phyloP scores from a whole-genome alignment of 1,140 invertebrate species.

The Cydia splendana region DNA sequence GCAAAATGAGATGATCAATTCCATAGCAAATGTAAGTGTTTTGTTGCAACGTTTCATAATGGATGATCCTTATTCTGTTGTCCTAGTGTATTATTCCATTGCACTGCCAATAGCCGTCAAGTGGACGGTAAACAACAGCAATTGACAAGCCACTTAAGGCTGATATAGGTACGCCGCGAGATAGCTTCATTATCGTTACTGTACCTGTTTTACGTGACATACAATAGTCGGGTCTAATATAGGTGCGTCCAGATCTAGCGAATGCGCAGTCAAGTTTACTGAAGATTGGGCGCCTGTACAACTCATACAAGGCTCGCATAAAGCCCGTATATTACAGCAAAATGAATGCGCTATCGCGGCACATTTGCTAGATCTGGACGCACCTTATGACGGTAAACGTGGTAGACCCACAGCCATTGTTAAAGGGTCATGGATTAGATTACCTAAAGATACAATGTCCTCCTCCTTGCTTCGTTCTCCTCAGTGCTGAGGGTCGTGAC shows the following conservation, averaged over 20 bases:
- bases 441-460: no score
- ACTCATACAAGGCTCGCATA: no score
- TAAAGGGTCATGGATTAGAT: no score
- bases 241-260: background rate
- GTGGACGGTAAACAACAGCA: background rate
- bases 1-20: background rate
- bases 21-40: background rate
- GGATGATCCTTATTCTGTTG: background rate
- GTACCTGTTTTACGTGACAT: conserved; percentile 13
- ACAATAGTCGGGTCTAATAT: background rate
- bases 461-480: no score
- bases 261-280: background rate
- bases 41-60: background rate
- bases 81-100: background rate
- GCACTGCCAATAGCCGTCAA: conserved; percentile 6
- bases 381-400: no score
- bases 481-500: no score
- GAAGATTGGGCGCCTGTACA: no score
- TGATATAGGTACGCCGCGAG: background rate
- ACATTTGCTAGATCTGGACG: no score
- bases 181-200: background rate
- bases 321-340: no score
- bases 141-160: conserved; percentile 16
- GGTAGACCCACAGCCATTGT: no score
- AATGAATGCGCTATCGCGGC: no score